A percentile compares a stretch with the other conserved stretches of the same genome.
These are phyloP conservation scores for Diuraphis noxia DNA, from an alignment of 1,140 invertebrate species.

Conservation along the genomic window DNA sequence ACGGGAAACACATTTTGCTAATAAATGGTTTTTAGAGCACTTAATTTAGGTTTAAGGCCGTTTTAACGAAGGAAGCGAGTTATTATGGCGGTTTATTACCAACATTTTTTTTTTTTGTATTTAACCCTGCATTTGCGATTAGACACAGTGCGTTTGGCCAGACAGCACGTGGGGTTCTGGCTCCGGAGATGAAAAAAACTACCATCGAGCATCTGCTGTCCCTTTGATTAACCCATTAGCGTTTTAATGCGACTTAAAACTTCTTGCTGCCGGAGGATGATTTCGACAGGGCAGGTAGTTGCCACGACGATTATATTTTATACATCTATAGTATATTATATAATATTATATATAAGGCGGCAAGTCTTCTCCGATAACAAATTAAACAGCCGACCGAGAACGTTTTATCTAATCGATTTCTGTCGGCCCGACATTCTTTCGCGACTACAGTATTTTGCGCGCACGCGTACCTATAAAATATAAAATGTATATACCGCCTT, in stretches of 20 bases:
- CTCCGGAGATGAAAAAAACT: slow-evolving; percentile 3
- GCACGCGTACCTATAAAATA: background rate
- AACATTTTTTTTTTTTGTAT: background rate
- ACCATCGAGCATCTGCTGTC: slow-evolving; percentile 37
- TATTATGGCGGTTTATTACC: background rate
- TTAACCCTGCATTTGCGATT: slow-evolving; percentile 8
- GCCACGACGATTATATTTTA: background rate
- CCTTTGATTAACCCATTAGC: slow-evolving; percentile 49
- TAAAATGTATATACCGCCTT: background rate
- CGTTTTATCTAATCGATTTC: background rate
- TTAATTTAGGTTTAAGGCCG: slow-evolving; percentile 21
- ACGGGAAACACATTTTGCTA: slow-evolving; percentile 6
- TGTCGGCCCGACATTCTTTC: background rate
- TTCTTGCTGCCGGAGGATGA: background rate
- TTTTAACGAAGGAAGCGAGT: background rate
- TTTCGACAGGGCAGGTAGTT: background rate
- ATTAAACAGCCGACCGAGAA: background rate
- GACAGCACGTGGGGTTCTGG: slow-evolving; percentile 19
- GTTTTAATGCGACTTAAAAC: slow-evolving; percentile 39
- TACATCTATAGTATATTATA: background rate
- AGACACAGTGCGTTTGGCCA: background rate
- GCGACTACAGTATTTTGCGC: background rate
- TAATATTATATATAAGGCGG: background rate
- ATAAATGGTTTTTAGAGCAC: slow-evolving; percentile 15
- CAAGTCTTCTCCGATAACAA: background rate